Evolutionary conservation across 2,113 vertebrate species (phyloP).

Genomic region (Podocnemis expansa): DNA sequence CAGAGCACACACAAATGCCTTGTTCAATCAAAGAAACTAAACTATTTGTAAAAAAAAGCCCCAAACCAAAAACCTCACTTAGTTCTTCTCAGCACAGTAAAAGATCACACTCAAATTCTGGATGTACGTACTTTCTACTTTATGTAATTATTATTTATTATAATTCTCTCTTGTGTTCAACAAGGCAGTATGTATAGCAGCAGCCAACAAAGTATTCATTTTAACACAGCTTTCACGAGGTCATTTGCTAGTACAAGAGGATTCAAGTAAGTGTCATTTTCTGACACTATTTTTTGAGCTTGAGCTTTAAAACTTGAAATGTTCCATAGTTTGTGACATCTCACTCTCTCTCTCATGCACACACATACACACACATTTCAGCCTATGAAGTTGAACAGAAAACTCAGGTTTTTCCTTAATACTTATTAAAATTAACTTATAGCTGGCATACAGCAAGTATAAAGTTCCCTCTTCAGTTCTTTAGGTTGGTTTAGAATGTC

Average conservation of each 20-base stretch:
- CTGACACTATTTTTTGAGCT: neutral
- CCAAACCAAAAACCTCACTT: no score
- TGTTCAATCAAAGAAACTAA: no score
- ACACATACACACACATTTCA: neutral
- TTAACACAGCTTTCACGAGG: neutral
- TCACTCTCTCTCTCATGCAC: no score
- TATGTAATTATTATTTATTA: neutral
- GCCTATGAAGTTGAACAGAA: neutral
- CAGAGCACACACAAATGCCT: neutral
- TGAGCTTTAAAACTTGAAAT: constrained; percentile 5
- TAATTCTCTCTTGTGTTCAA: neutral
- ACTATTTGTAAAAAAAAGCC: no score
- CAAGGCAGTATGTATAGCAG: neutral
- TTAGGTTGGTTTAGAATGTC: neutral
- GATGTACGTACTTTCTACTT: neutral
- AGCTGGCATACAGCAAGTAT: neutral
- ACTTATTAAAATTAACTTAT: neutral
- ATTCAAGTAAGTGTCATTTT: neutral
- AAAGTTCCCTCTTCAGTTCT: neutral
- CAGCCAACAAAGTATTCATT: neutral
- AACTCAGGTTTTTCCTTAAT: neutral
- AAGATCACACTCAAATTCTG: neutral
- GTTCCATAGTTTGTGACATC: neutral
- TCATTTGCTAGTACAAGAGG: neutral
- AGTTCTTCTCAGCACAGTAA: fast-evolving